phyloP scores from a whole-genome alignment of 1,140 invertebrate genomes.

The Medauroidea extradentata region DNA sequence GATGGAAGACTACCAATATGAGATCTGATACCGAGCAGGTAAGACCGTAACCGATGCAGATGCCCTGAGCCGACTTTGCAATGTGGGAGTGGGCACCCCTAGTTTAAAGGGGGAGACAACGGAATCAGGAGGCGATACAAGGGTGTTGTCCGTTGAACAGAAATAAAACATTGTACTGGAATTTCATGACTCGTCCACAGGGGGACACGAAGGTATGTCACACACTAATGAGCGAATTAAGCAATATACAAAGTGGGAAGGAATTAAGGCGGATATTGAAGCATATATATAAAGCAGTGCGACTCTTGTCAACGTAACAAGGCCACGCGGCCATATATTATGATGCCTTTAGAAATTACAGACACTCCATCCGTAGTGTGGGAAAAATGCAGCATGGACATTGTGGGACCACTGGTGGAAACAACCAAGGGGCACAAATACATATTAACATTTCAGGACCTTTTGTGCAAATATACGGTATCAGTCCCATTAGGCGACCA shows the following conservation, averaged over 20 bases:
- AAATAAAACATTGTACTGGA: not conserved
- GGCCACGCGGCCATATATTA: not conserved
- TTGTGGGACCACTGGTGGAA: constrained; percentile 14
- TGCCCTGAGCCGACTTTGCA: too few species aligned
- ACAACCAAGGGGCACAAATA: constrained; percentile 10
- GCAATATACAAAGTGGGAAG: not conserved
- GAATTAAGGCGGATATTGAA: not conserved
- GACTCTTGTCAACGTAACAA: not conserved
- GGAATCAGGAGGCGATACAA: too few species aligned
- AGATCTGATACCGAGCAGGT: constrained; percentile 42
- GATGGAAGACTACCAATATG: constrained; percentile 45
- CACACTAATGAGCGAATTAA: too few species aligned
- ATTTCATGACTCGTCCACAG: not conserved
- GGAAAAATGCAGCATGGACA: constrained; percentile 8
- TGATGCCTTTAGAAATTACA: not conserved
- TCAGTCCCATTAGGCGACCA: constrained; percentile 8
- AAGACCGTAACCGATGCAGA: constrained; percentile 36
- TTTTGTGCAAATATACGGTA: constrained; percentile 12
- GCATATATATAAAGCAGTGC: not conserved
- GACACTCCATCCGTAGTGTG: not conserved
- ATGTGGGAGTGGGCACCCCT: too few species aligned
- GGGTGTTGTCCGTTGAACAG: too few species aligned
- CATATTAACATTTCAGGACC: constrained; percentile 16
- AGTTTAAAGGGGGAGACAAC: too few species aligned
- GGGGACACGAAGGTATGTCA: too few species aligned